A percentile compares a stretch with the other conserved stretches of the same genome.
phyloP scores from a whole-genome alignment of 2,888 invertebrate species.

The Iselma pallidipennis region DNA sequence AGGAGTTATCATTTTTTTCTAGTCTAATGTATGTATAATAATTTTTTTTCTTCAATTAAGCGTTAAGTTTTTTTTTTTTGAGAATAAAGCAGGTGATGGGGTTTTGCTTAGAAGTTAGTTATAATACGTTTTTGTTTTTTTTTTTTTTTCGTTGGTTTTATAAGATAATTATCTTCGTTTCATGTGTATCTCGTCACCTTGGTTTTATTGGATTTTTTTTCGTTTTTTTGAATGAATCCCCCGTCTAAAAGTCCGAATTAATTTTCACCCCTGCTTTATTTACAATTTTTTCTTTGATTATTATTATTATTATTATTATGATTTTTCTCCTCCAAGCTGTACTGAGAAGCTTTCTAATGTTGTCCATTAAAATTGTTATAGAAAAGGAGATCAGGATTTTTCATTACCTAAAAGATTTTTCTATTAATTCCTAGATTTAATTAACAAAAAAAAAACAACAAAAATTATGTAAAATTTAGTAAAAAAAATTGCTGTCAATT shows the following conservation, averaged over 20 bases:
- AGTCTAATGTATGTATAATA: slow-evolving; percentile 43
- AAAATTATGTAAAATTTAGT: not conserved
- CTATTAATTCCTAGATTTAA: not conserved
- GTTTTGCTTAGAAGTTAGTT: slow-evolving; percentile 43
- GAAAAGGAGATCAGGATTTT: slow-evolving; percentile 37
- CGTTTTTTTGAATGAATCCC: slow-evolving; percentile 34
- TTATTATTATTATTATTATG: slow-evolving; percentile 30
- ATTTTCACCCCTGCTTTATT: slow-evolving; percentile 49
- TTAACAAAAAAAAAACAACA: too few species aligned
- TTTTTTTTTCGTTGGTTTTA: too few species aligned
- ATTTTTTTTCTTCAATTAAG: slow-evolving; percentile 36
- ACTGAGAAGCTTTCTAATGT: slow-evolving; percentile 49
- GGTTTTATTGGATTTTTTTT: slow-evolving; percentile 5
- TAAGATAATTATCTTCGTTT: slow-evolving; percentile 35
- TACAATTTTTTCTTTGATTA: slow-evolving; percentile 13
- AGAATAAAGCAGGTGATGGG: slow-evolving; percentile 48
- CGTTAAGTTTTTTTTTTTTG: slow-evolving; percentile 37
- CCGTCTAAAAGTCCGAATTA: slow-evolving; percentile 46
- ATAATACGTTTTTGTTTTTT: slow-evolving; percentile 29
- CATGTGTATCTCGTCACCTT: slow-evolving; percentile 43
- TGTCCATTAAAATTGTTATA: slow-evolving; percentile 52
- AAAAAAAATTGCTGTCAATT: not conserved
- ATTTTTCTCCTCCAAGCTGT: slow-evolving; percentile 49
- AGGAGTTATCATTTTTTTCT: slow-evolving; percentile 39
- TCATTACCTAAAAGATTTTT: slow-evolving; percentile 9